Evolutionary conservation across 2,888 invertebrate species (phyloP).

Genomic region (Dicranocentrus wangi): DNA sequence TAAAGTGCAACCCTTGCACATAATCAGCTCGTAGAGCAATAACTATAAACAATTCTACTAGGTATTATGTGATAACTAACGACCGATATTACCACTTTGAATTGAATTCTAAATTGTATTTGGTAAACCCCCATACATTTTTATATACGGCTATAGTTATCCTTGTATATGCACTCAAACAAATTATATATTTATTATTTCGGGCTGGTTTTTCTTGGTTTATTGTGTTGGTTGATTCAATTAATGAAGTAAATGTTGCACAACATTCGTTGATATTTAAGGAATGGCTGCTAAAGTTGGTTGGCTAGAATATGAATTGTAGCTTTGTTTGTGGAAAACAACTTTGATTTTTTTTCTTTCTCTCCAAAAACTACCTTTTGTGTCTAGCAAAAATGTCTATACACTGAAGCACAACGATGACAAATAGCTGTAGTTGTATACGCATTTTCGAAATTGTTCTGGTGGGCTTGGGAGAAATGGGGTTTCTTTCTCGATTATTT

Average conservation of each 20-base stretch:
- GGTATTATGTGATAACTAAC: slow-evolving; percentile 66
- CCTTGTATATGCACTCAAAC: not conserved
- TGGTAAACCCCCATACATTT: slow-evolving; percentile 50
- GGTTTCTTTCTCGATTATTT: slow-evolving; percentile 4
- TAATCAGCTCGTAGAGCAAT: slow-evolving; percentile 57
- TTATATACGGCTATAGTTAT: not conserved
- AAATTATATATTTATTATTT: not conserved
- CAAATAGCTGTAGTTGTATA: too few relatives aligned
- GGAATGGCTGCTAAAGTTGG: not conserved
- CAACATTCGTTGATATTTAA: not conserved
- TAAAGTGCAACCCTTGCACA: slow-evolving; percentile 62
- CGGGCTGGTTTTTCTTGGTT: slow-evolving; percentile 7
- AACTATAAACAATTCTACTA: slow-evolving; percentile 58
- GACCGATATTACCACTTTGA: slow-evolving; percentile 60
- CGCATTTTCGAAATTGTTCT: not conserved
- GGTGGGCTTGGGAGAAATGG: slow-evolving; percentile 30
- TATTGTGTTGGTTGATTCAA: slow-evolving; percentile 1
- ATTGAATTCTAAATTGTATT: slow-evolving; percentile 43
- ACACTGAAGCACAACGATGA: not conserved
- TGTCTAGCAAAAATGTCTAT: not conserved
- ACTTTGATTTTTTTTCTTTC: not conserved
- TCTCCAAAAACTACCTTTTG: not conserved
- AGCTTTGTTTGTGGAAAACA: not conserved
- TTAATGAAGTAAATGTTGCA: not conserved
- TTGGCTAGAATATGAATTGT: not conserved